A percentile compares a stretch with the other conserved stretches of the same genome.
These are phyloP conservation scores for Amphilophus citrinellus DNA, from an alignment of 2,113 vertebrate genomes.

Conservation along the genomic window DNA sequence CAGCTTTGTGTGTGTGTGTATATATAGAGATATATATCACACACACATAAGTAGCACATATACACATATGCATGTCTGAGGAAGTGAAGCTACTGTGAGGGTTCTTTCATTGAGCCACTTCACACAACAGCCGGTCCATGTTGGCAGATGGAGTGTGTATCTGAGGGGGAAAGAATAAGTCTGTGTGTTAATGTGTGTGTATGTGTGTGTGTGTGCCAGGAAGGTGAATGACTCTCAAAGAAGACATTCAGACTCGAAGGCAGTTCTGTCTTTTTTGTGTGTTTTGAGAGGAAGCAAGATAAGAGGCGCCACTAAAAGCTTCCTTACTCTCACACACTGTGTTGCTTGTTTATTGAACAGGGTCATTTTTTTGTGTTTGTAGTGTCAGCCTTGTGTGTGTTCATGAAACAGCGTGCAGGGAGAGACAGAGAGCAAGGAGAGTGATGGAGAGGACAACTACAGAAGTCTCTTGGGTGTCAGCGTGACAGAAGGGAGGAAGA, in stretches of 20 bases:
- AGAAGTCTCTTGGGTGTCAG: slow-evolving; percentile 50
- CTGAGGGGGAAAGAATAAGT: slow-evolving; percentile 26
- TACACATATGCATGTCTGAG: slow-evolving; percentile 6
- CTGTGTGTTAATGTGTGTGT: slow-evolving; percentile 40
- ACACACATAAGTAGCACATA: background rate
- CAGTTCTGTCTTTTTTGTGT: slow-evolving; percentile 40
- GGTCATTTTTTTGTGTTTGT: slow-evolving; percentile 22
- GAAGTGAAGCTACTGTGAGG: slow-evolving; percentile 5
- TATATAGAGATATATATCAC: background rate
- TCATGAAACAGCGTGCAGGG: slow-evolving; percentile 4
- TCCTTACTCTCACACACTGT: slow-evolving; percentile 50
- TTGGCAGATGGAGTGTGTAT: slow-evolving; percentile 38
- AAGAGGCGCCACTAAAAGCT: slow-evolving; percentile 69
- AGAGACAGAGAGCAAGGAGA: slow-evolving; percentile 16
- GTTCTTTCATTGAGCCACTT: slow-evolving; percentile 54
- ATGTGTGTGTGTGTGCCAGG: slow-evolving; percentile 22
- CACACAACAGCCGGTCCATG: slow-evolving; percentile 64
- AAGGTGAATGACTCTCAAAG: slow-evolving; percentile 53
- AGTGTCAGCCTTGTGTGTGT: slow-evolving; percentile 17
- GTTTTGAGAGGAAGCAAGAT: slow-evolving; percentile 65
- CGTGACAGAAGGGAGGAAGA: slow-evolving; percentile 57
- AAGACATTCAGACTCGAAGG: slow-evolving; percentile 54
- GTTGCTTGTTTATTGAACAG: slow-evolving; percentile 67
- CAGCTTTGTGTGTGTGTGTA: background rate
- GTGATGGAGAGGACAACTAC: slow-evolving; percentile 44